Conservation (phyloP, 2,113 vertebrate genomes). For the Strigops habroptila region DNA sequence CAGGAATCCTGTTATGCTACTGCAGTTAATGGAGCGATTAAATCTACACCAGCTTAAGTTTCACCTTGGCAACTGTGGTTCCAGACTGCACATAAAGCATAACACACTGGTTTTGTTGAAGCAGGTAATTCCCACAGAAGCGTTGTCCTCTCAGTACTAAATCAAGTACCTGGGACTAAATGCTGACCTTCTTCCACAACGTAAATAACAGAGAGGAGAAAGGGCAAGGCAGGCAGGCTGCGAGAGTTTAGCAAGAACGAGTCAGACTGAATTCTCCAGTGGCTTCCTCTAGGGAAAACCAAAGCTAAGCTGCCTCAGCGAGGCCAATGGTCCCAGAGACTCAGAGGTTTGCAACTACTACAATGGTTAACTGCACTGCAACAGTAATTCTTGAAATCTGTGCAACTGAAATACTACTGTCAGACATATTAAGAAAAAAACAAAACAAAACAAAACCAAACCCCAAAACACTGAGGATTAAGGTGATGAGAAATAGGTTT, state of each 20-base stretch:
- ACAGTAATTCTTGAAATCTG: background rate
- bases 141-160: background rate
- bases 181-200: background rate
- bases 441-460: background rate
- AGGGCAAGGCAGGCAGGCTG: background rate
- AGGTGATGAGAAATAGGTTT: background rate
- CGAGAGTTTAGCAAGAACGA: background rate
- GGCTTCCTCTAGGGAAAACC: background rate
- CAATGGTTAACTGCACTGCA: background rate
- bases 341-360: constrained; percentile 9
- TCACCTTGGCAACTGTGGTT: background rate
- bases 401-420: background rate
- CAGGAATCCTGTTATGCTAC: background rate
- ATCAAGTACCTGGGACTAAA: background rate
- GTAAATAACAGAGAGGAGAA: background rate
- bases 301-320: background rate
- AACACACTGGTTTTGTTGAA: background rate
- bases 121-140: background rate
- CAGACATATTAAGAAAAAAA: background rate
- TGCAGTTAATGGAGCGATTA: background rate
- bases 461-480: background rate
- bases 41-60: background rate
- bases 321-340: constrained; percentile 7
- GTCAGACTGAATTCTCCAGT: background rate
- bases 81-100: background rate